phyloP scores from a whole-genome alignment of 2,888 invertebrate genomes.

The Hedya salicella region DNA sequence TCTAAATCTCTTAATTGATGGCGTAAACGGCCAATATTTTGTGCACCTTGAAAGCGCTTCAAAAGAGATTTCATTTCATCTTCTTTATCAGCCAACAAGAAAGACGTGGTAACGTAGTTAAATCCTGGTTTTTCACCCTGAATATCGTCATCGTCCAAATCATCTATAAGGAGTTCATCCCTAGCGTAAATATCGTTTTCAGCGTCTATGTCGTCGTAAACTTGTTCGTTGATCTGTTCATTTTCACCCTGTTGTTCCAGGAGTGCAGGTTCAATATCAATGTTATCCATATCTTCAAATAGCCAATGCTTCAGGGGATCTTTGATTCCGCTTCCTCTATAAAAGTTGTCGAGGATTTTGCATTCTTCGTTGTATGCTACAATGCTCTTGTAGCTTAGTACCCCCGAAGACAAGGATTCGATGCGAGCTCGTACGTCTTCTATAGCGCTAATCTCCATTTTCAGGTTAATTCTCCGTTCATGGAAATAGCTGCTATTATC shows the following conservation, averaged over 20 bases:
- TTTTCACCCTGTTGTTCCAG: slow-evolving; percentile 43
- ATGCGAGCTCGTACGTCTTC: slow-evolving; percentile 55
- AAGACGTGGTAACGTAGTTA: slow-evolving; percentile 49
- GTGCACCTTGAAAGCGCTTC: slow-evolving; percentile 40
- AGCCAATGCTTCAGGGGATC: slow-evolving; percentile 64
- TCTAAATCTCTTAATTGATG: slow-evolving; percentile 50
- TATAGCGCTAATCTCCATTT: slow-evolving; percentile 50
- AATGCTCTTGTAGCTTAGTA: slow-evolving; percentile 53
- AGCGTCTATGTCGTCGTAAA: slow-evolving; percentile 50
- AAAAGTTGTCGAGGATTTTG: slow-evolving; percentile 50
- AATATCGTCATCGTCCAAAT: slow-evolving; percentile 51
- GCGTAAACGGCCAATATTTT: neutral
- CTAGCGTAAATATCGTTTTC: slow-evolving; percentile 49
- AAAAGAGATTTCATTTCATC: slow-evolving; percentile 49
- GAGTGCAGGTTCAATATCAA: slow-evolving; percentile 9
- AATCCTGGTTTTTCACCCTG: slow-evolving; percentile 30
- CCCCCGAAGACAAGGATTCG: slow-evolving; percentile 58
- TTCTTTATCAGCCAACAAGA: slow-evolving; percentile 53
- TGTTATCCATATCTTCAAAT: slow-evolving; percentile 54
- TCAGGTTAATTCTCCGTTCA: slow-evolving; percentile 55
- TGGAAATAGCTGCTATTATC: slow-evolving; percentile 50
- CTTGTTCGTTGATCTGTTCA: slow-evolving; percentile 43
- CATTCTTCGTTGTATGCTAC: slow-evolving; percentile 49
- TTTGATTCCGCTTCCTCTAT: slow-evolving; percentile 41
- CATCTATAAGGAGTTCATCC: slow-evolving; percentile 57